A percentile compares a stretch with the other conserved stretches of the same genome.
Evolutionary conservation across 2,113 vertebrate genomes (phyloP).

Genomic region (Eupsittula cactorum): DNA sequence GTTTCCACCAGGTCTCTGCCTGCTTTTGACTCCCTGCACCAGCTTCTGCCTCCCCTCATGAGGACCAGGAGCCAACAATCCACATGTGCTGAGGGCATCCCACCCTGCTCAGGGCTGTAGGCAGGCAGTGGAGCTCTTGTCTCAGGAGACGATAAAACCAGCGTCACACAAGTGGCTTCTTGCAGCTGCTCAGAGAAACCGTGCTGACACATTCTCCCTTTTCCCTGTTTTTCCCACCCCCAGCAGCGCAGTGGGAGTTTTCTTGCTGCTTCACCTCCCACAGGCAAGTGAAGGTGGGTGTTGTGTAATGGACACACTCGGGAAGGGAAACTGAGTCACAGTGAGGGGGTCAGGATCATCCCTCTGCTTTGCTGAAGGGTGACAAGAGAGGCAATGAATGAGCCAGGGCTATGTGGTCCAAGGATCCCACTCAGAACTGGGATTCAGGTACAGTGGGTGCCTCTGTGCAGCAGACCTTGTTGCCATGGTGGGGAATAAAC

Average conservation of each 20-base stretch:
- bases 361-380: neutral
- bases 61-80: neutral
- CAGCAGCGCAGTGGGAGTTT: slow-evolving; percentile 7
- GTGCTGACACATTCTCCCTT: neutral
- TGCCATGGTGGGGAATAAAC: slow-evolving; percentile 29
- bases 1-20: neutral
- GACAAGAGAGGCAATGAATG: rapidly evolving
- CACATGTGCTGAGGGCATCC: rapidly evolving
- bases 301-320: neutral
- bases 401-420: rapidly evolving
- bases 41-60: neutral
- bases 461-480: neutral
- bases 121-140: neutral
- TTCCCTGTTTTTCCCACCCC: neutral
- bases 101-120: rapidly evolving
- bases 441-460: neutral
- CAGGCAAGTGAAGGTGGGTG: neutral
- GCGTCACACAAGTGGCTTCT: neutral
- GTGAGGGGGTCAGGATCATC: rapidly evolving
- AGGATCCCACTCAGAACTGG: rapidly evolving
- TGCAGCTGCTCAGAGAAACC: neutral
- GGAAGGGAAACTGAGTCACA: slow-evolving; percentile 17
- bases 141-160: rapidly evolving
- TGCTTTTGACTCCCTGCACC: neutral
- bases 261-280: neutral